Percentiles rank a stretch among this genome's conserved stretches.
Evolutionary conservation across 2,888 invertebrate genomes (phyloP).

Genomic region (Magallana nippona): DNA sequence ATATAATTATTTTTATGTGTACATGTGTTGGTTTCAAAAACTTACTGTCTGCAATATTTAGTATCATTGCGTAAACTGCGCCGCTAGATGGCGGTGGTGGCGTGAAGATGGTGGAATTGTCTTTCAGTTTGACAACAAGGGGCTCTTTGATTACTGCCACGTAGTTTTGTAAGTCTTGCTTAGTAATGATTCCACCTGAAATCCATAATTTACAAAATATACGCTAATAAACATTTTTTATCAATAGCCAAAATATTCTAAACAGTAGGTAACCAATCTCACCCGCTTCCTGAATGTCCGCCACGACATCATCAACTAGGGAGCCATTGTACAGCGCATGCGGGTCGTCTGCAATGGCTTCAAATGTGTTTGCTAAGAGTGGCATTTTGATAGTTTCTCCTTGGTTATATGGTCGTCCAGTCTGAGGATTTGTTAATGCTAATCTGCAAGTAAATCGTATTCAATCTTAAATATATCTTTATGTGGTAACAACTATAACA

Average conservation of each 20-base stretch:
- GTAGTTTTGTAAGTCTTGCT: slow-evolving; percentile 65
- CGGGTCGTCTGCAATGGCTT: slow-evolving; percentile 85
- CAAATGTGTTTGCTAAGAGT: slow-evolving; percentile 87
- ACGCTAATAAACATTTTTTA: too few species aligned
- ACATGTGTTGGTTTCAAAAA: not conserved
- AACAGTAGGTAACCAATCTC: not conserved
- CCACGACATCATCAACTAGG: slow-evolving; percentile 85
- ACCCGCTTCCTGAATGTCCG: slow-evolving; percentile 86
- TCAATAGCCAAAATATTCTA: too few species aligned
- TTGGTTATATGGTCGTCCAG: slow-evolving; percentile 60
- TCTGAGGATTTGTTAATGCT: slow-evolving; percentile 62
- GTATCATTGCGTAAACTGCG: slow-evolving; percentile 68
- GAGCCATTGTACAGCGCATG: slow-evolving; percentile 88
- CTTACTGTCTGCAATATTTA: slow-evolving; percentile 73
- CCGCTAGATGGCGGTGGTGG: slow-evolving; percentile 73
- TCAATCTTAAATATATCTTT: too few species aligned
- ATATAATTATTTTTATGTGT: too few species aligned
- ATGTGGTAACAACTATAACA: too few species aligned
- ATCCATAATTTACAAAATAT: too few species aligned
- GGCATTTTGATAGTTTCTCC: slow-evolving; percentile 80
- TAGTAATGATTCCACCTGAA: slow-evolving; percentile 70
- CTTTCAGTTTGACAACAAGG: slow-evolving; percentile 51
- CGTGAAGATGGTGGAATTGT: slow-evolving; percentile 57
- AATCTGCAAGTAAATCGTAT: slow-evolving; percentile 55
- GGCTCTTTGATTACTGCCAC: slow-evolving; percentile 58